Evolutionary conservation across 2,888 invertebrate genomes (phyloP).

Genomic region (Lycocerus yunnanus): DNA sequence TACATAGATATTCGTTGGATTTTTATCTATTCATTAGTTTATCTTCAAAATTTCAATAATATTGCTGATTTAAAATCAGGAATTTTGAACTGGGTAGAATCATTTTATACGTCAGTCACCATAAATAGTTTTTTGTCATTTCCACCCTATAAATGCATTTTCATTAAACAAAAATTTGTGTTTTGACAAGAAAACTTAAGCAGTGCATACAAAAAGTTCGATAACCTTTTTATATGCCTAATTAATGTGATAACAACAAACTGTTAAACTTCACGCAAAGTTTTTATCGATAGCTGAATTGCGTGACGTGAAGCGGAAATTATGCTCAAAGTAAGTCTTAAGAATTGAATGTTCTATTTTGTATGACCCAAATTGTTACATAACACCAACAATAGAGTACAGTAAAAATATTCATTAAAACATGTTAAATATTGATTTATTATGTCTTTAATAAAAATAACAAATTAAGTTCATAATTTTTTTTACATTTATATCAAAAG

Average conservation of each 20-base stretch:
- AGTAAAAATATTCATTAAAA: not conserved
- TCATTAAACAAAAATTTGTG: not conserved
- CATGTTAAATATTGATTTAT: not conserved
- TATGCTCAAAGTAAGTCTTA: slow-evolving; percentile 13
- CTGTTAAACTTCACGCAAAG: slow-evolving; percentile 22
- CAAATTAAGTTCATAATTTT: not conserved
- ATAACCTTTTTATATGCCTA: slow-evolving; percentile 10
- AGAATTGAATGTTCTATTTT: slow-evolving; percentile 10
- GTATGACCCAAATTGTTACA: slow-evolving; percentile 17
- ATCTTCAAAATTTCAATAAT: no score
- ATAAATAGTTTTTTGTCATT: no score
- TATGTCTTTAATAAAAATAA: not conserved
- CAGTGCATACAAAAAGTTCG: not conserved
- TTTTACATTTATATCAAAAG: not conserved
- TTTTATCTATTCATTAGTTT: no score
- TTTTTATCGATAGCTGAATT: slow-evolving; percentile 18
- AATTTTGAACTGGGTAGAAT: no score
- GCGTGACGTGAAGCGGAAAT: slow-evolving; percentile 23
- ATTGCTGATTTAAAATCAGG: no score
- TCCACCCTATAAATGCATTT: no score
- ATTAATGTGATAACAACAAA: slow-evolving; percentile 10
- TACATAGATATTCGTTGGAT: no score
- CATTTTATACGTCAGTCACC: no score
- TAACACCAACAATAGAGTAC: not conserved
- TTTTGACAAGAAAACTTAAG: not conserved